Evolutionary conservation across 2,888 invertebrate genomes (phyloP).

Genomic region (Petrolisthes cinctipes): DNA sequence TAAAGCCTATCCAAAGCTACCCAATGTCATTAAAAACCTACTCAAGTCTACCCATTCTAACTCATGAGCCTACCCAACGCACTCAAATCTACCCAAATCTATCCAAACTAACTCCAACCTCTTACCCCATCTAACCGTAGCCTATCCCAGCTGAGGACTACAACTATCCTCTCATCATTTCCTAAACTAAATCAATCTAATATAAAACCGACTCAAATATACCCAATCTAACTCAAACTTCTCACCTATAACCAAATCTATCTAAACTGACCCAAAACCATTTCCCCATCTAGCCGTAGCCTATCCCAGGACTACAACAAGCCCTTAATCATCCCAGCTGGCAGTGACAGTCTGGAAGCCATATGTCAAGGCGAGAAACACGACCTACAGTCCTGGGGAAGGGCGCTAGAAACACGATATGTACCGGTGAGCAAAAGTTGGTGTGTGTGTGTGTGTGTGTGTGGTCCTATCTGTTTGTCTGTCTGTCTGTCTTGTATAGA

Average conservation of each 20-base stretch:
- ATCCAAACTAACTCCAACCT: background rate
- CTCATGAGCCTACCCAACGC: too few species aligned
- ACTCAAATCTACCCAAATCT: too few species aligned
- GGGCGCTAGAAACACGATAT: slow-evolving; percentile 70
- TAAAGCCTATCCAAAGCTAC: too few species aligned
- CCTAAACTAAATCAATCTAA: background rate
- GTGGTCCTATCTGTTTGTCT: too few species aligned
- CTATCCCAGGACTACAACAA: slow-evolving; percentile 77
- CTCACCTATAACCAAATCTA: too few species aligned
- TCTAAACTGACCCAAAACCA: background rate
- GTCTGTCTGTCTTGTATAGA: background rate
- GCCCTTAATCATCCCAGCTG: slow-evolving; percentile 77
- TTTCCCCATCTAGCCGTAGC: slow-evolving; percentile 70
- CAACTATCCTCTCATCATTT: background rate
- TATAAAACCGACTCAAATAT: background rate
- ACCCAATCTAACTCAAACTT: background rate
- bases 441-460: too few species aligned
- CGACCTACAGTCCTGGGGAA: slow-evolving; percentile 72
- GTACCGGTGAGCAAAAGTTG: background rate
- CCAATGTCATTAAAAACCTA: too few species aligned
- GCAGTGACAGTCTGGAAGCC: slow-evolving; percentile 77
- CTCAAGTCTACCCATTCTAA: too few species aligned
- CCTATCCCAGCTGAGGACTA: background rate
- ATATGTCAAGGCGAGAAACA: slow-evolving; percentile 72
- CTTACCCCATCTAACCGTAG: background rate